phyloP scores from a whole-genome alignment of 2,113 vertebrate species.

The Gymnobelideus leadbeateri region DNA sequence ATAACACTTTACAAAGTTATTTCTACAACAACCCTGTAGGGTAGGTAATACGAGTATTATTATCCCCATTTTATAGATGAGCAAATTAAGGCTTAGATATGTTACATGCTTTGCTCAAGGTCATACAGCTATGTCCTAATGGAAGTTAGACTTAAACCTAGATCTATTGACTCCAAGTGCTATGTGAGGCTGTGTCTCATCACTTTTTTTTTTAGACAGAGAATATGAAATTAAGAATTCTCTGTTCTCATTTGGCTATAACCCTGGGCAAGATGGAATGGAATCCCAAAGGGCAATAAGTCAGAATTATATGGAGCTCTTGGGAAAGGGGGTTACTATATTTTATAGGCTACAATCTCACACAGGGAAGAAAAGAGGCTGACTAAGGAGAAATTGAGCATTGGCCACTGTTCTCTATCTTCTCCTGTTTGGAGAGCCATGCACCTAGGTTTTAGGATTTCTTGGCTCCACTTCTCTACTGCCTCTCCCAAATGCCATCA shows the following conservation, averaged over 20 bases:
- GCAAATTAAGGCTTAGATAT: not conserved
- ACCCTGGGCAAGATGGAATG: not conserved
- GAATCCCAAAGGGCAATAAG: not conserved
- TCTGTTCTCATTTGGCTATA: slow-evolving; percentile 2
- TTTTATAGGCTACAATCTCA: not conserved
- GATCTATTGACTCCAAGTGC: slow-evolving; percentile 16
- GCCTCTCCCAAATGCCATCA: slow-evolving; percentile 15
- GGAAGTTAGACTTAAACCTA: not conserved
- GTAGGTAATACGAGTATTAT: not conserved
- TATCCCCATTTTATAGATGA: slow-evolving; percentile 5
- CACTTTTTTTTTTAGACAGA: not conserved
- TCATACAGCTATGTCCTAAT: not conserved
- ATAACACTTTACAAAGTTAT: not conserved
- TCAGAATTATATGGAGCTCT: not conserved
- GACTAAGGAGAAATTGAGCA: not conserved
- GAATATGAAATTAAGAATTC: not conserved
- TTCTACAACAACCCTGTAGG: not conserved
- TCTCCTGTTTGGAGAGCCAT: not conserved
- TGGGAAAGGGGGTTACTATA: not conserved
- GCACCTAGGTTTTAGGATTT: slow-evolving; percentile 58
- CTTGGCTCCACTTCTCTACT: slow-evolving; percentile 62
- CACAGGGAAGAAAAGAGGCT: not conserved
- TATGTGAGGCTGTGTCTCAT: not conserved
- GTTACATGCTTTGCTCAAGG: rapidly evolving
- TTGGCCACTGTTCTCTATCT: not conserved